Base-by-base conservation (phyloP, 2,888 invertebrate genomes). In the Ischnura elegans region DNA sequence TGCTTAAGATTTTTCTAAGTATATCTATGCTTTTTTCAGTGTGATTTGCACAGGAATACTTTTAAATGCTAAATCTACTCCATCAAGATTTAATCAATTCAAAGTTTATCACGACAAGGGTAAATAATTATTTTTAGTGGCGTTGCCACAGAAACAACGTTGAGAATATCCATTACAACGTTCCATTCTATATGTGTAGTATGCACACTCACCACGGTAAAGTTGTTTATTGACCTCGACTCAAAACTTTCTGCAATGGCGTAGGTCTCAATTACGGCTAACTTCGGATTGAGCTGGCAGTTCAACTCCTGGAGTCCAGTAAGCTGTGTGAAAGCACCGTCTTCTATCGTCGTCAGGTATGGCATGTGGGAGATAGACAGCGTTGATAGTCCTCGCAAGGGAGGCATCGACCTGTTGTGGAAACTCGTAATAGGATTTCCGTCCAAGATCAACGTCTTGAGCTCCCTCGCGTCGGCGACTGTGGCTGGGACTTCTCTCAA, bases 341-440 rank as follows among this genome's bases (percentile, higher is more conserved):
- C 95, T 16, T 96, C 97, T 51, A 98, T 97, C 51, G 95, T 95
- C 0, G 95, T 96, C 86, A 98, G 95, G 3, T 96, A 95, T 0
- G 96, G 96, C 97, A 98, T 97, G 94, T 97, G 97, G 93, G 97
- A 97, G 95, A 98, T 96, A 94, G 97, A 97, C 0, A 98, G 96
- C 93, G 97, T 97, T 95, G 97, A 96, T 36, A 98, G 95, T 10
- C 97, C 97, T 0, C 96, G 95, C 93, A 98, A 96, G 0, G 95
- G 95, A 0, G 98, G 98, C 95, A 98, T 98, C 8, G 97, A 96
- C 36, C 97, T 97, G 95, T 95, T 95, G 10, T 97, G 97, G 29
- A 98, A 95, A 93, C 96, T 96, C 3, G 95, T 95, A 93, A 98
- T 97, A 0, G 97, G 97, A 95, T 98, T 98, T 94, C 97, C 97